Percentiles rank a stretch among this genome's conserved stretches.
phyloP scores from a whole-genome alignment of 2,113 vertebrate genomes.

The Neodontobutis hainanensis region DNA sequence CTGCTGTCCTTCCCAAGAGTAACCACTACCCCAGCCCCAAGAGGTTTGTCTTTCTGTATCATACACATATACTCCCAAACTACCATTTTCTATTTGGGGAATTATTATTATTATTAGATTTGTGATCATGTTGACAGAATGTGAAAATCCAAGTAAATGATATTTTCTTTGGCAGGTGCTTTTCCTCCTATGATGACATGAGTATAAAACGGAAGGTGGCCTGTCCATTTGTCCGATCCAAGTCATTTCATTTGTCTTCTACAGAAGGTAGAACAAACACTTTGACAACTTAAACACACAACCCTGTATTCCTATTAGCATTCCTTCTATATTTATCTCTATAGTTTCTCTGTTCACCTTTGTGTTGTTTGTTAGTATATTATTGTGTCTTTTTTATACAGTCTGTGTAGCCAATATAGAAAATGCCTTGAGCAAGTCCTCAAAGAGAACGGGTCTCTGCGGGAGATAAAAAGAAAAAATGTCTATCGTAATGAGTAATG shows the following conservation, averaged over 20 bases:
- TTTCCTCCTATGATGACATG: slow-evolving; percentile 98
- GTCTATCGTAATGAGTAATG: slow-evolving; percentile 31
- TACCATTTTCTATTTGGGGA: no score
- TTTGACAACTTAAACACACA: neutral
- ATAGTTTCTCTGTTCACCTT: slow-evolving; percentile 7
- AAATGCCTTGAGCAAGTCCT: slow-evolving; percentile 10
- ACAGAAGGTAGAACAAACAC: slow-evolving; percentile 87
- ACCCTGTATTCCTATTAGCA: slow-evolving; percentile 11
- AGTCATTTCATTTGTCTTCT: slow-evolving; percentile 91
- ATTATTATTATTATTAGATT: no score
- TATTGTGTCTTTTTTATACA: neutral
- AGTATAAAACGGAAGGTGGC: slow-evolving; percentile 93
- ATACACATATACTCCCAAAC: slow-evolving; percentile 9
- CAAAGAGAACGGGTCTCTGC: slow-evolving; percentile 13
- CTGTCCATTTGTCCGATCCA: slow-evolving; percentile 92
- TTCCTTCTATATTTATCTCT: slow-evolving; percentile 5
- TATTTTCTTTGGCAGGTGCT: slow-evolving; percentile 82
- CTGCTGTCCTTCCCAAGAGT: slow-evolving; percentile 85
- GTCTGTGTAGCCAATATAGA: slow-evolving; percentile 17
- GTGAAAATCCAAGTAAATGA: neutral
- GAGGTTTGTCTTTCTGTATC: slow-evolving; percentile 75
- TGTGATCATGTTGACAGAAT: neutral
- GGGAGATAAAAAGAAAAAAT: no score
- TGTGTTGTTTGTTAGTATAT: no score
- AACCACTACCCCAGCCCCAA: slow-evolving; percentile 96